Evolutionary conservation across 2,113 vertebrate species (phyloP).

Genomic region (Psophia crepitans): DNA sequence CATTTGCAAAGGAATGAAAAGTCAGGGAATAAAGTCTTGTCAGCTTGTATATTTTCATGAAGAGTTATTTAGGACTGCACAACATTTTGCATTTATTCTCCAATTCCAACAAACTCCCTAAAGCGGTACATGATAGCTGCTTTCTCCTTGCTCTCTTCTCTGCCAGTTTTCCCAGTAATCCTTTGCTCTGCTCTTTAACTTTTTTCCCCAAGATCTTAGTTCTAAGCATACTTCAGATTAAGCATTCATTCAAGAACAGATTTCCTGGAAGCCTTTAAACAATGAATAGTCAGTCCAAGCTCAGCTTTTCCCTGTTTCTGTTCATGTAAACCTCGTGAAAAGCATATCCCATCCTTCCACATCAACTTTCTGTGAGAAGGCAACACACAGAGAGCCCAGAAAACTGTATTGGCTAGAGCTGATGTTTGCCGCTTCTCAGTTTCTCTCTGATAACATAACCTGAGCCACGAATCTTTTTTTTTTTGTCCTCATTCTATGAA

Average conservation of each 20-base stretch:
- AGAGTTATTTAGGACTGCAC: background rate
- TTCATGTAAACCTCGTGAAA: background rate
- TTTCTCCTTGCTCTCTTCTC: background rate
- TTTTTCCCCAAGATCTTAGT: background rate
- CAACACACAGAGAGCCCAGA: fast-evolving
- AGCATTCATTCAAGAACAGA: fast-evolving
- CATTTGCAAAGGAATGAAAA: background rate
- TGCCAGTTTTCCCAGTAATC: background rate
- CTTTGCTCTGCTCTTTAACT: background rate
- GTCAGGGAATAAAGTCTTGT: background rate
- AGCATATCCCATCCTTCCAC: background rate
- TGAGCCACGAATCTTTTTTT: background rate
- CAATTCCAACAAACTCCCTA: background rate
- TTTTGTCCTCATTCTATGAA: background rate
- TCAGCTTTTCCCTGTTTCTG: background rate
- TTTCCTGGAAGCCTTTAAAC: background rate
- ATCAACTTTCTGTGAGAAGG: background rate
- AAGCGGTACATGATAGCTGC: background rate
- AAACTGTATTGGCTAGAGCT: background rate
- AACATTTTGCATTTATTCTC: background rate
- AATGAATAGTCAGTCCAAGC: background rate
- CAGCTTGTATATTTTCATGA: background rate
- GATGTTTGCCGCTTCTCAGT: fast-evolving
- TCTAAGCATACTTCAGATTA: background rate
- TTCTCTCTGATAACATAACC: background rate